Percentiles rank a stretch among this genome's conserved stretches.
Evolutionary conservation across 2,888 invertebrate species (phyloP).

Genomic region (Trachelus tabidus): DNA sequence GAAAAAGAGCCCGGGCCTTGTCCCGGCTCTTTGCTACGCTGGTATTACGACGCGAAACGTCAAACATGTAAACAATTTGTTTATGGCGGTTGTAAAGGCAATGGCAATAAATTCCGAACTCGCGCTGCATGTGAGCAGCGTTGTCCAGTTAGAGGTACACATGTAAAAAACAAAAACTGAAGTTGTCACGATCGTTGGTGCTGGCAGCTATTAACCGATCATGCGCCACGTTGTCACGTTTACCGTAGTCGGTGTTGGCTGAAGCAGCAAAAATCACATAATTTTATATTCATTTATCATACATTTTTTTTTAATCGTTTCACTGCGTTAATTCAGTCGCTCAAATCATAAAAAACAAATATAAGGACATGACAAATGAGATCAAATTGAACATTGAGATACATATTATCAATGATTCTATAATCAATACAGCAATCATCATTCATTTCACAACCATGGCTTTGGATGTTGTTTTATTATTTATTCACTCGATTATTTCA

Average conservation of each 20-base stretch:
- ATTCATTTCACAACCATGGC: background rate
- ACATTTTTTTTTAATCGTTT: background rate
- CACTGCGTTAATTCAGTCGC: background rate
- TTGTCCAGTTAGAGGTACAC: slow-evolving; percentile 57
- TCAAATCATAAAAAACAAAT: background rate
- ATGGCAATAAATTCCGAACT: slow-evolving; percentile 65
- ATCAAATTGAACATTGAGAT: background rate
- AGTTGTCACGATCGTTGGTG: slow-evolving; percentile 17
- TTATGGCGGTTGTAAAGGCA: slow-evolving; percentile 68
- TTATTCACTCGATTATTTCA: background rate
- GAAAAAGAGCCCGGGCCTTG: slow-evolving; percentile 65
- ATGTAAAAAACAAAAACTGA: slow-evolving; percentile 14
- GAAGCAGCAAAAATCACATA: background rate
- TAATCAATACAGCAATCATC: background rate
- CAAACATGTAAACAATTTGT: slow-evolving; percentile 67
- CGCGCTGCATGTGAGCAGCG: slow-evolving; percentile 59
- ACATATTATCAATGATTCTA: background rate
- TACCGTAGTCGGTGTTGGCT: slow-evolving; percentile 16
- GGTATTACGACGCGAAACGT: slow-evolving; percentile 66
- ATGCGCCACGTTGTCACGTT: slow-evolving; percentile 7
- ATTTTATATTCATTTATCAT: background rate
- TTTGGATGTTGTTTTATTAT: background rate
- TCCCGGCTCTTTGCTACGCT: slow-evolving; percentile 65
- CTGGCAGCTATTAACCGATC: slow-evolving; percentile 16
- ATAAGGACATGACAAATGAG: no score